These are phyloP conservation scores for Sinelater perroti DNA, from an alignment of 2,888 invertebrate species.

Conservation along the genomic window DNA sequence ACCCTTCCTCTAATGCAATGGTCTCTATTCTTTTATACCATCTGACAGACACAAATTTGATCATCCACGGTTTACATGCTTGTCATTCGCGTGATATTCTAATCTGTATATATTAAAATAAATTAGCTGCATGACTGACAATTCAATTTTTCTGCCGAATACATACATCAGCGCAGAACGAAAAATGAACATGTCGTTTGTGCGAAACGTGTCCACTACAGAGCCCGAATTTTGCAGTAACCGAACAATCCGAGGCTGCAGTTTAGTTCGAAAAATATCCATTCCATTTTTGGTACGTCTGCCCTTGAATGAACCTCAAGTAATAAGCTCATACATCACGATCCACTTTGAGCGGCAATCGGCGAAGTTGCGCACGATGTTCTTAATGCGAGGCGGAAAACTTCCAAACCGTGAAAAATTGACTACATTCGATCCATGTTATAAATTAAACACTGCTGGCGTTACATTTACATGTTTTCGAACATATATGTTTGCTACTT, in stretches of 20 bases:
- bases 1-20: conserved; percentile 35
- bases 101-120: conserved; percentile 40
- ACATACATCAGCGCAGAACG: conserved; percentile 12
- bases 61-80: conserved; percentile 38
- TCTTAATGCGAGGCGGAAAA: no score
- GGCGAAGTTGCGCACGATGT: no score
- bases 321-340: conserved; percentile 8
- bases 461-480: no score
- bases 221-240: conserved; percentile 39
- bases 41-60: conserved; percentile 37
- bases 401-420: no score
- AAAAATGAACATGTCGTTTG: no score
- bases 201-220: conserved; percentile 11
- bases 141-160: conserved; percentile 31
- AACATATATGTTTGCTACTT: no score
- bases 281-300: conserved; percentile 58
- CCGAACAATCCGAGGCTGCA: conserved; percentile 51
- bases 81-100: conserved; percentile 38
- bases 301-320: conserved; percentile 53
- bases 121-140: conserved; percentile 36
- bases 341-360: no score
- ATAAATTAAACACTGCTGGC: no score
- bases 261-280: conserved; percentile 53
- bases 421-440: no score
- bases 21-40: conserved; percentile 34